A percentile compares a stretch with the other conserved stretches of the same genome.
Evolutionary conservation across 2,113 vertebrate genomes (phyloP).

Genomic region (Mustelus asterias): DNA sequence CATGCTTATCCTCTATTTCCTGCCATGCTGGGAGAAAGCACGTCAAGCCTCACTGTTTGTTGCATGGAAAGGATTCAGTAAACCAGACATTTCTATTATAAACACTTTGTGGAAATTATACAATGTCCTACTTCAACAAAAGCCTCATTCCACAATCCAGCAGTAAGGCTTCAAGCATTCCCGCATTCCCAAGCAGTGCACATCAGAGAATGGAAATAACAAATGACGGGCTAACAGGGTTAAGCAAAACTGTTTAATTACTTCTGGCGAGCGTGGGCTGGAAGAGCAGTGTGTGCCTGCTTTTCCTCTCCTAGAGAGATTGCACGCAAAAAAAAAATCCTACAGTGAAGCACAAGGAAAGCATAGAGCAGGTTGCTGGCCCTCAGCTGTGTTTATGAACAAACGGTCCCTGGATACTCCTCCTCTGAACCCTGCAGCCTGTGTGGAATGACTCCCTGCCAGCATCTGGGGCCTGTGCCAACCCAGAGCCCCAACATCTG

Average conservation of each 20-base stretch:
- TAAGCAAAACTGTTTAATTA: constrained; percentile 76
- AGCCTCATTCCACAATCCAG: constrained; percentile 66
- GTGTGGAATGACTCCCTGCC: constrained; percentile 51
- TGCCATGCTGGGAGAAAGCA: constrained; percentile 67
- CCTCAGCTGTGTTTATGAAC: constrained; percentile 63
- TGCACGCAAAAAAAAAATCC: constrained; percentile 45
- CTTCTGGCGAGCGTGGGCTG: constrained; percentile 62
- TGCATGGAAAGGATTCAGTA: constrained; percentile 64
- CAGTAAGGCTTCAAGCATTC: constrained; percentile 59
- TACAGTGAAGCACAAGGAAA: constrained; percentile 41
- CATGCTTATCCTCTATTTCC: constrained; percentile 73
- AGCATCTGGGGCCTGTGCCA: constrained; percentile 55
- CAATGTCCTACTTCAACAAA: constrained; percentile 80
- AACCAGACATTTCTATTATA: constrained; percentile 72
- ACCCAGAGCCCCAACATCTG: constrained; percentile 59
- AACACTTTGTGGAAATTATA: constrained; percentile 74
- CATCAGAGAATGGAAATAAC: constrained; percentile 64
- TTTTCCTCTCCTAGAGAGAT: constrained; percentile 47
- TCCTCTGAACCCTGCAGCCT: constrained; percentile 52
- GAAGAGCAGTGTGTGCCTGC: constrained; percentile 49
- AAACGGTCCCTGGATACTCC: constrained; percentile 55
- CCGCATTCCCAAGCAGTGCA: constrained; percentile 65
- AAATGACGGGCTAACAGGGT: constrained; percentile 66
- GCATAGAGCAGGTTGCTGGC: constrained; percentile 57
- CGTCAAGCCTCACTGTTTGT: constrained; percentile 69